Conservation (phyloP, 2,888 invertebrate species). For the Calliphora vomitoria region DNA sequence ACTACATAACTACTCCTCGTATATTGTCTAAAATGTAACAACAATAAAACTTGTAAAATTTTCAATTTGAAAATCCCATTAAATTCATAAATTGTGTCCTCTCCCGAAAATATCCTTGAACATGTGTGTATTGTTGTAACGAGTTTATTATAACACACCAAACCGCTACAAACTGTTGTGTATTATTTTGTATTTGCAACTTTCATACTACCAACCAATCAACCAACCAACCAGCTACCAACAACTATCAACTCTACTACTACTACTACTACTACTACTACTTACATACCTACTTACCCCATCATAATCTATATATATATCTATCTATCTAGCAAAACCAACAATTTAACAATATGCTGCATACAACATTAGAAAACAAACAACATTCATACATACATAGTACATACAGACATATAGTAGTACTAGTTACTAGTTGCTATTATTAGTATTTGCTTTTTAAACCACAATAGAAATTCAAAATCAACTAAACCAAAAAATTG, state of each 20-base stretch:
- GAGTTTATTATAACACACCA: slow-evolving; percentile 29
- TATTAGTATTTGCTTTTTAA: slow-evolving; percentile 28
- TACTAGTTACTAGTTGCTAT: neutral
- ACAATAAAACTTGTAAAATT: slow-evolving; percentile 34
- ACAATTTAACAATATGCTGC: slow-evolving; percentile 27
- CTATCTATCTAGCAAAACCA: slow-evolving; percentile 17
- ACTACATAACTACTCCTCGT: neutral
- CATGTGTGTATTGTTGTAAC: slow-evolving; percentile 28
- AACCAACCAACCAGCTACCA: neutral
- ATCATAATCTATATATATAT: neutral
- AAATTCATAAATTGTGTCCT: slow-evolving; percentile 44
- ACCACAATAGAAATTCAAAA: slow-evolving; percentile 35
- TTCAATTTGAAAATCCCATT: slow-evolving; percentile 39
- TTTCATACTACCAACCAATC: slow-evolving; percentile 5
- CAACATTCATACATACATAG: neutral
- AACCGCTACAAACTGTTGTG: slow-evolving; percentile 24
- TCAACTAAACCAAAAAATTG: slow-evolving; percentile 21
- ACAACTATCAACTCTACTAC: neutral
- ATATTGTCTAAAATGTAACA: slow-evolving; percentile 14
- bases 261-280: neutral
- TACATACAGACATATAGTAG: neutral
- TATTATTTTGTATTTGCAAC: slow-evolving; percentile 24
- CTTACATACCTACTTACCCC: too few relatives aligned
- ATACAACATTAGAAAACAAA: slow-evolving; percentile 4
- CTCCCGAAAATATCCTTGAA: slow-evolving; percentile 24